Base-by-base conservation (phyloP, 2,113 vertebrate genomes). In the Forbesichthys agassizii region DNA sequence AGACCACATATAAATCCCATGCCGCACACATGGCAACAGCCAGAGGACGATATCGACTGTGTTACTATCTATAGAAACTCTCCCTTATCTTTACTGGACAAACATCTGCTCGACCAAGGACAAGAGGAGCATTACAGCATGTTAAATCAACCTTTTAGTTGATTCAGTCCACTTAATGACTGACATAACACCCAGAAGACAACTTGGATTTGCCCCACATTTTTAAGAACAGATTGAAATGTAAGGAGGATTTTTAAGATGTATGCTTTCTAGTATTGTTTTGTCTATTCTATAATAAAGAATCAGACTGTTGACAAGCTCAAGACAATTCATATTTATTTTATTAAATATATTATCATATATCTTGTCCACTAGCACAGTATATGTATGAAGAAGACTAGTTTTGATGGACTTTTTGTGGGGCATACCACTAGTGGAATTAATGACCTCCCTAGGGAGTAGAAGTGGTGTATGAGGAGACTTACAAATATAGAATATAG, bases 401-500 rank as follows among this genome's bases (percentile, higher is more conserved):
- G 78, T 90, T 87, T 81, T 86, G 84, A 87, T 83, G 74, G 79
- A 78, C 71, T 87, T 86, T 86, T 87, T 86, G 80, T 88, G 83
- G 81, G 77, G 74, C 86, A 84, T 62, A 75, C 69, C 64, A 84
- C 85, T 88, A 87, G 84, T 85, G 75, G 79, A 81, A 90, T 88
- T 84, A 90, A 90, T 90, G 82, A 88, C 85, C 80, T 83, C 85
- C 84, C 89, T 61, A 55, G 83, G 79, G 88, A 79, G 66, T 16
- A 59, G 58, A 13, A 56, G 65, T 65, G 74, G 80, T 78, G 79
- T 76, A 74, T 66, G 46, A 84, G 87, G 85, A 88, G 71, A 55
- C 72, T 81, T 86, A 89, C 79, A 88, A 90, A 88, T 86, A 90
- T 88, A 90, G 88, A 82, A 74, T 73, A 27, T 33, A 78, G 88